Base-by-base conservation (phyloP, 1,140 invertebrate genomes). In the Calosoma granatense region DNA sequence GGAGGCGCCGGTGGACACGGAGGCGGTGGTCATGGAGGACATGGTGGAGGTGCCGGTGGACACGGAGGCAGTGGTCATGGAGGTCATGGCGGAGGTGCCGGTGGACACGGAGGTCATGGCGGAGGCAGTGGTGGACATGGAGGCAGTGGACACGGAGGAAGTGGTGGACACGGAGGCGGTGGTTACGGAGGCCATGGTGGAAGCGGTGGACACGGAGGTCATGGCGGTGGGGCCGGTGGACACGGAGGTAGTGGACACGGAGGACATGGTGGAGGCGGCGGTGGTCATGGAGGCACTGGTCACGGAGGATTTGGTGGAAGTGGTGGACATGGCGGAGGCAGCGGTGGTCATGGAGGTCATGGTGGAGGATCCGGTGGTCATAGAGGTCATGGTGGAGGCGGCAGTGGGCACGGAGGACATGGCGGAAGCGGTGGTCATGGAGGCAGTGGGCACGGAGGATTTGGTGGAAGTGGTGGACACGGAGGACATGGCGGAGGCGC, bases 351-450 rank as follows among this genome's bases (percentile, higher is more conserved):
- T 12, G 22, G 22, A 21, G 23, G 51, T 51, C 36, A 58, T 51
- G 55, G 55, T 11, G 55, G 55, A 20, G 23, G 20, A 22, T 23
- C 23, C 2, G 20, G 30, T 51, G 56, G 56, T 22, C 26, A 39
- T 41, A 52, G 52, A 2, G 57, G 41, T 20, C 55, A 56, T 26
- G 56, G 56, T 30, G 51, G 23, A 2, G 56, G 51, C 19, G 56
- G 21, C 2, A 20, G 36, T 23, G 57, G 57, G 19, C 26, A 36
- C 12, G 57, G 57, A 19, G 12, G 22, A n/a, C 20, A 30, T 11
- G 22, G 23, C 51, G 39, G 26, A 41, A 20, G 57, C 0, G 41
- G 53, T 22, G 54, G 54, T 0, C n/a, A 19, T 19, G 56, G 56
- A n/a, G 43, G 22, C 6, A 26, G 52, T n/a, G 22, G 36, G 4